Evolutionary conservation across 2,888 invertebrate species (phyloP).

Genomic region (Tetrapedia diversipes): DNA sequence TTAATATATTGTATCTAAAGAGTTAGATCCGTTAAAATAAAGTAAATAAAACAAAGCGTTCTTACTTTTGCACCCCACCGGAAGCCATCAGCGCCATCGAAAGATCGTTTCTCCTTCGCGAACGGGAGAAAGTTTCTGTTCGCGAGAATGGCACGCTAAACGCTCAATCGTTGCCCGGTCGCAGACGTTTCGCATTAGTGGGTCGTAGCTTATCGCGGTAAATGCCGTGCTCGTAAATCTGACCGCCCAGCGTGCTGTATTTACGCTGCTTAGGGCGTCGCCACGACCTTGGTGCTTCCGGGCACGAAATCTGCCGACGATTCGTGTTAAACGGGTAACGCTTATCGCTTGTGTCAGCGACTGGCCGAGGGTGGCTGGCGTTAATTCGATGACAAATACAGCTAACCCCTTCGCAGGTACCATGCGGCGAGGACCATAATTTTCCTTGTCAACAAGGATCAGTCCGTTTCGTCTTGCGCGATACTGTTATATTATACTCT

Average conservation of each 20-base stretch:
- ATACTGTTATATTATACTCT: no score
- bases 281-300: constrained; percentile 9
- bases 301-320: constrained; percentile 23
- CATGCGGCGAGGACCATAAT: background rate
- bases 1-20: no score
- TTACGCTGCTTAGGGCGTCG: constrained; percentile 43
- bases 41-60: background rate
- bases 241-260: constrained; percentile 48
- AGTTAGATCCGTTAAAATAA: no score
- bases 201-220: constrained; percentile 61
- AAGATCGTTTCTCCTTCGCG: background rate
- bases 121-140: constrained; percentile 34
- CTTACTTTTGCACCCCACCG: background rate
- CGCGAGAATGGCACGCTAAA: constrained; percentile 24
- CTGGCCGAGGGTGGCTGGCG: background rate
- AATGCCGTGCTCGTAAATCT: constrained; percentile 58
- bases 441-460: background rate
- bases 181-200: constrained; percentile 49
- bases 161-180: constrained; percentile 27
- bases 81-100: background rate
- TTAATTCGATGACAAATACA: constrained; percentile 22
- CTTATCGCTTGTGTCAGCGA: constrained; percentile 36
- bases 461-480: background rate
- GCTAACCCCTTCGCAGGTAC: no score
- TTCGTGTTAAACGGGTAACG: constrained; percentile 37